Conservation (phyloP, 2,113 vertebrate species). For the Megalops atlanticus region DNA sequence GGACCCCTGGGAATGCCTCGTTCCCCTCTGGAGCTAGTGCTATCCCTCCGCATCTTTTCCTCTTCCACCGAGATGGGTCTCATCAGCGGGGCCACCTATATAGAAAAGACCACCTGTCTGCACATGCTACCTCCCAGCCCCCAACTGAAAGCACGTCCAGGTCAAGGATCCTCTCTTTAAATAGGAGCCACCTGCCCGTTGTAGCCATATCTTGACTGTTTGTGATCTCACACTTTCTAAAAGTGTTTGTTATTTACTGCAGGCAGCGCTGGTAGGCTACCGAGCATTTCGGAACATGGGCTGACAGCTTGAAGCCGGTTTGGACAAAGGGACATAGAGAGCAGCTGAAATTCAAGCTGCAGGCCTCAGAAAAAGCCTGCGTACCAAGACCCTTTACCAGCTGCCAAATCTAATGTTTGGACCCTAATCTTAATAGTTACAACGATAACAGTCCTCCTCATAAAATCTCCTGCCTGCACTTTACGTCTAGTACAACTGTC, state of each 20-base stretch:
- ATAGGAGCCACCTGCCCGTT: slow-evolving; percentile 67
- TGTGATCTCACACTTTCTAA: slow-evolving; percentile 59
- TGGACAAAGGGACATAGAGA: background rate
- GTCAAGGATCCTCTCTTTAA: slow-evolving; percentile 65
- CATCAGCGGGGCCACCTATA: background rate
- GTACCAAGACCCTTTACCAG: background rate
- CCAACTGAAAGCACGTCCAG: slow-evolving; percentile 29
- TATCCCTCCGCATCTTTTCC: background rate
- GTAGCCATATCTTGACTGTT: slow-evolving; percentile 53
- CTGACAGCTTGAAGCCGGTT: slow-evolving; percentile 1
- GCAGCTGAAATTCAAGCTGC: slow-evolving; percentile 18
- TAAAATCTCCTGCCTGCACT: background rate
- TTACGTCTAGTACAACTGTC: background rate
- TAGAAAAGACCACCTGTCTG: background rate
- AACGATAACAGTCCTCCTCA: background rate
- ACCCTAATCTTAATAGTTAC: background rate
- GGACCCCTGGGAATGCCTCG: background rate
- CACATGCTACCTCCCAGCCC: background rate
- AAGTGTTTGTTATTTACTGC: slow-evolving; percentile 55
- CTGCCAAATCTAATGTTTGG: background rate
- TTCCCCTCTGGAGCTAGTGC: background rate
- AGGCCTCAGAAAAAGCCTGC: background rate
- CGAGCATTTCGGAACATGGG: background rate
- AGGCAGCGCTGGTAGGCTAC: background rate
- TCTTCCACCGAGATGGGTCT: background rate